Evolutionary conservation across 2,888 invertebrate species (phyloP).

Genomic region (Drosophila rellima): DNA sequence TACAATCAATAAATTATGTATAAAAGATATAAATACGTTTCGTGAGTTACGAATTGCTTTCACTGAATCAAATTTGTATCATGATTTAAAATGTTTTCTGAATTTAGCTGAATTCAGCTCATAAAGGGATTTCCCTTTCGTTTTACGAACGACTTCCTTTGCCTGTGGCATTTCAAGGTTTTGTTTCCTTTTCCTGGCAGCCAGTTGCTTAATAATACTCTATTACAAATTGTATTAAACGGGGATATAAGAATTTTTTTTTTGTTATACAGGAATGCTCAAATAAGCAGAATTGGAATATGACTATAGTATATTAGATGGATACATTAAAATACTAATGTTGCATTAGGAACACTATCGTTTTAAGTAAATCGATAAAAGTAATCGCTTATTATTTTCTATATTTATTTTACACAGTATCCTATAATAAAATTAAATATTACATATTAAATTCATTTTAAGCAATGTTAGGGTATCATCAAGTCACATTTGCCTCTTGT

Average conservation of each 20-base stretch:
- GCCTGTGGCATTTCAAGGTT: not conserved
- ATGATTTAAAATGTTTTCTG: not conserved
- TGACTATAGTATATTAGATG: not conserved
- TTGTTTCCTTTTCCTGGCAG: conserved; percentile 1
- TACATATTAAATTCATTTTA: no score
- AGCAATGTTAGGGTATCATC: not conserved
- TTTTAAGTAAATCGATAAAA: not conserved
- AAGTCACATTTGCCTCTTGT: not conserved
- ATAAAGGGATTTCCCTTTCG: not conserved
- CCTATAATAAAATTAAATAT: no score
- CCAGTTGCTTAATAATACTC: conserved; percentile 1
- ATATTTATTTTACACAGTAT: not conserved
- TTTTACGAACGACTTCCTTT: not conserved
- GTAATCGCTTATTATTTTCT: no score
- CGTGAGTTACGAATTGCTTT: no score
- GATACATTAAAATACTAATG: not conserved
- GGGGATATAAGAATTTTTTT: not conserved
- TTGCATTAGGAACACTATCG: not conserved
- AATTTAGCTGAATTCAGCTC: not conserved
- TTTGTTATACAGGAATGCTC: not conserved
- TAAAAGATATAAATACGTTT: no score
- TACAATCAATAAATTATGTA: no score
- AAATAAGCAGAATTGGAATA: not conserved
- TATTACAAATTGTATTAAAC: not conserved
- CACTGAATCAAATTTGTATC: not conserved